These are phyloP conservation scores for Dissostichus mawsoni DNA, from an alignment of 2,113 vertebrate genomes.

Conservation along the genomic window DNA sequence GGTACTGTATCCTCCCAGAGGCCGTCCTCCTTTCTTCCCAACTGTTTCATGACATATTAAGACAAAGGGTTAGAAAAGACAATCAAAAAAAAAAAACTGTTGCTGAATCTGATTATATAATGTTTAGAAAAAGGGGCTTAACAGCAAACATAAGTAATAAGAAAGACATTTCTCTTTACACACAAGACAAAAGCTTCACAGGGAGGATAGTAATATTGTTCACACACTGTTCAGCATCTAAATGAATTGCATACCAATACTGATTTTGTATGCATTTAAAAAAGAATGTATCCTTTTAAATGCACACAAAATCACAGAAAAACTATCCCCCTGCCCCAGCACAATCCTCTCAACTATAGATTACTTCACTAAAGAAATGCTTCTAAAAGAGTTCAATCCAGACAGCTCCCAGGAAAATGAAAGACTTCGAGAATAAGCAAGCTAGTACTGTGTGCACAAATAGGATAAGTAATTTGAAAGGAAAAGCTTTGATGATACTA, in stretches of 20 bases:
- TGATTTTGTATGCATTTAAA: too few species aligned
- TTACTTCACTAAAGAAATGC: background rate
- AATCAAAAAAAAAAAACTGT: background rate
- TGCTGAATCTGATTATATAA: too few species aligned
- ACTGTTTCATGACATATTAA: constrained; percentile 73
- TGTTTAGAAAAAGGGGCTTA: background rate
- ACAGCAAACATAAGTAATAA: background rate
- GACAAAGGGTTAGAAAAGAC: background rate
- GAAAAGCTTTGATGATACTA: constrained; percentile 70
- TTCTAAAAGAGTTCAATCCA: background rate
- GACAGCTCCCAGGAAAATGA: background rate
- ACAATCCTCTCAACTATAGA: background rate
- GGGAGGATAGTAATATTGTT: too few species aligned
- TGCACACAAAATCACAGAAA: background rate
- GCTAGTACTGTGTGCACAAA: background rate
- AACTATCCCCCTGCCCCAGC: background rate
- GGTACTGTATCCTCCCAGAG: constrained; percentile 95
- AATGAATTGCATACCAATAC: too few species aligned
- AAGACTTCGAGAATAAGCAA: background rate
- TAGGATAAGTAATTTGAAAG: background rate
- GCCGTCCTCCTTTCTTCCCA: constrained; percentile 97
- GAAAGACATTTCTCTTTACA: too few species aligned
- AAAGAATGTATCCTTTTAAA: background rate
- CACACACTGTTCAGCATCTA: too few species aligned
- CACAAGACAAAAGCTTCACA: too few species aligned